Base-by-base conservation (phyloP, 92 coral and sea anemone genomes). In the Hydrozoanthus gracilis region DNA sequence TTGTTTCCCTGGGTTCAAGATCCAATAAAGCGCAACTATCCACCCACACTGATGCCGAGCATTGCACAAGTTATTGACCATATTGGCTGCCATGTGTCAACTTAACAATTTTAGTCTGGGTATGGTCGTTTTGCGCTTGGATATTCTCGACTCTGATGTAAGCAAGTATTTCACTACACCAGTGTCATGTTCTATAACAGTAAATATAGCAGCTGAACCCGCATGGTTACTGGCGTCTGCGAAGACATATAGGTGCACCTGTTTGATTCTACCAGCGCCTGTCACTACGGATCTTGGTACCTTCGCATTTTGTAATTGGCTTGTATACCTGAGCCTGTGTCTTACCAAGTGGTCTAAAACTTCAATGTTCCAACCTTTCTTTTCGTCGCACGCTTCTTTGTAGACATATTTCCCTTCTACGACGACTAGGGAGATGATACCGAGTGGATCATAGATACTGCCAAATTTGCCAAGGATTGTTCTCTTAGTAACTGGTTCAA, bases 21-120 rank as follows among this genome's bases (percentile, higher is more conserved):
- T 91, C 93, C 90, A 93, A 79, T 93, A 93, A 47, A 93, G 71
- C 48, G 92, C 89, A 5, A 79, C 87, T 77, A 78, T 91, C 88
- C 91, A 92, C 87, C 95, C 91, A 92, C 27, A 89, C 76, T 3
- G 90, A 90, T 35, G 62, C 70, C 46, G 93, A 49, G 90, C 93
- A 13, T 69, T 46, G 50, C 27, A 50, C 15, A 90, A 80, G 51
- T 90, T 83, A 60, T 77, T 77, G 35, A 62, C 95, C 93, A 86
- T 75, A 72, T 88, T 88, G 6, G 88, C 92, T 15, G 90, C 89
- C 92, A 88, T 93, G 68, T 92, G 95, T 7, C 84, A 84, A 76
- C 89, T 78, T 8, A 87, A 76, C 7, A 87, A 9, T 47, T 88
- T 86, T 16, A 91, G 88, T 80, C 90, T 79, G 2, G 88, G 73